A percentile compares a stretch with the other conserved stretches of the same genome.
phyloP scores from a whole-genome alignment of 2,888 invertebrate species.

The Hololepta plana region DNA sequence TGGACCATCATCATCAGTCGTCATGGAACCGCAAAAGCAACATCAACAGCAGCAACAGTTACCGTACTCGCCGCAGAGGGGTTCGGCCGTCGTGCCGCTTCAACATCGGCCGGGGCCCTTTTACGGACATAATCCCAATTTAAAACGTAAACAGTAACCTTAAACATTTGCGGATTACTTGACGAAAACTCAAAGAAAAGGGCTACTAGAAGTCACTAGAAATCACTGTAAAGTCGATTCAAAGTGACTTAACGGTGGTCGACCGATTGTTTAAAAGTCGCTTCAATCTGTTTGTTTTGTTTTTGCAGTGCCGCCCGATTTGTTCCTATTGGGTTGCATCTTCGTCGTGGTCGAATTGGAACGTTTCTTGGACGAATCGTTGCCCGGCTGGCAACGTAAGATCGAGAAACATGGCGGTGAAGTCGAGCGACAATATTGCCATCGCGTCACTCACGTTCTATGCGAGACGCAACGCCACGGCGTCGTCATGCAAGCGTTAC shows the following conservation, averaged over 20 bases:
- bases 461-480: constrained; percentile 84
- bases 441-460: constrained; percentile 78
- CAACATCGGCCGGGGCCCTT: constrained; percentile 45
- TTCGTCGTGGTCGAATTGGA: constrained; percentile 44
- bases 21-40: constrained; percentile 12
- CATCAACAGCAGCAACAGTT: constrained; percentile 10
- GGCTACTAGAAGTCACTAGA: too few relatives aligned
- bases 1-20: constrained; percentile 5
- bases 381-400: constrained; percentile 23
- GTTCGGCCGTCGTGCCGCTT: constrained; percentile 29
- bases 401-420: constrained; percentile 34
- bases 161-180: too few relatives aligned
- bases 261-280: too few relatives aligned
- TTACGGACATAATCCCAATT: constrained; percentile 84
- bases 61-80: constrained; percentile 26
- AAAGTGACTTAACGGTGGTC: too few relatives aligned
- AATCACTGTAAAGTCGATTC: too few relatives aligned
- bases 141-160: constrained; percentile 35
- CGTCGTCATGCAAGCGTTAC: constrained; percentile 67
- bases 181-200: too few relatives aligned
- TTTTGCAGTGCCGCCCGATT: constrained; percentile 52
- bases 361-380: constrained; percentile 19
- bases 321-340: constrained; percentile 83
- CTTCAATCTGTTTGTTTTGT: constrained; percentile 2
- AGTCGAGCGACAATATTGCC: constrained; percentile 67